These are phyloP conservation scores for Lagorchestes hirsutus DNA, from an alignment of 2,797 vertebrate genomes.

Conservation along the genomic window DNA sequence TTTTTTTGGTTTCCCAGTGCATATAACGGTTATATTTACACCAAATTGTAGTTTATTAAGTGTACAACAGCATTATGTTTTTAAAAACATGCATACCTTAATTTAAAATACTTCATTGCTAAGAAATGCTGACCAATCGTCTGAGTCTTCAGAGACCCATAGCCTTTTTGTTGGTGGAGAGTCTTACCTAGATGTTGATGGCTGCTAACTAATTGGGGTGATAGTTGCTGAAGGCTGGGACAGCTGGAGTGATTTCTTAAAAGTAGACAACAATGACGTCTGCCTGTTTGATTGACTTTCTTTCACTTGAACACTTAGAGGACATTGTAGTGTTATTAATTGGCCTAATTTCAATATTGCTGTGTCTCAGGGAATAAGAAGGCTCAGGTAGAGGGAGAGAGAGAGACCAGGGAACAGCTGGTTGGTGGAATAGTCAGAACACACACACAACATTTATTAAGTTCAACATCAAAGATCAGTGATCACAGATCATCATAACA, in stretches of 20 bases:
- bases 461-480: not conserved
- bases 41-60: not conserved
- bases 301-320: not conserved
- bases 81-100: not conserved
- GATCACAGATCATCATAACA: not conserved
- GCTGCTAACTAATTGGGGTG: not conserved
- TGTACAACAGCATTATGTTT: not conserved
- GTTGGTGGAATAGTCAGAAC: not conserved
- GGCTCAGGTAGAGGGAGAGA: not conserved
- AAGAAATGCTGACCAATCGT: not conserved
- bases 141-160: not conserved
- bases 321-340: not conserved
- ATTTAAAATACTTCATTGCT: not conserved
- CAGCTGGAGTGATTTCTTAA: not conserved
- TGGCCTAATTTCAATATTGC: not conserved
- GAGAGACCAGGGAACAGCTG: not conserved
- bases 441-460: not conserved
- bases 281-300: not conserved
- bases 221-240: not conserved
- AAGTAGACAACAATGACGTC: not conserved
- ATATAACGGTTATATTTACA: not conserved
- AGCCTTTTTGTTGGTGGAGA: not conserved
- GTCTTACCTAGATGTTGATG: not conserved
- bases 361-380: not conserved
- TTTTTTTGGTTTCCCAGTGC: not conserved